Evolutionary conservation across 1,140 invertebrate species (phyloP).

Genomic region (Zaprionus camerounensis): DNA sequence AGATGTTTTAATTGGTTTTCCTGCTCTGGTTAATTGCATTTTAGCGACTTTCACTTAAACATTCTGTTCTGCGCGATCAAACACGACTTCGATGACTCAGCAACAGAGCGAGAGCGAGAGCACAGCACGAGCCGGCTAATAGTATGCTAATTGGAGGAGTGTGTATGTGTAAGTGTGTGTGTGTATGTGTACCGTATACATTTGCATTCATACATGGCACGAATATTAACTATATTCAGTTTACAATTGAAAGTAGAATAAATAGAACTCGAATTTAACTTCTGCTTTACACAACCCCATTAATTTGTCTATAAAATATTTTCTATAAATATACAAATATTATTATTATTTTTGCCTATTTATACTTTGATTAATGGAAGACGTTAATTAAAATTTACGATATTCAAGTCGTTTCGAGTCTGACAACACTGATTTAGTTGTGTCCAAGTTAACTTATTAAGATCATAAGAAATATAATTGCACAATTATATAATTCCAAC

Average conservation of each 20-base stretch:
- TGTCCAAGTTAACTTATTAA: no score
- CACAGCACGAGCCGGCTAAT: conserved; percentile 4
- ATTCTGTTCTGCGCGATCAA: conserved; percentile 1
- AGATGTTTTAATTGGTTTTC: conserved; percentile 15
- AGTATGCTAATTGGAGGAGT: conserved; percentile 10
- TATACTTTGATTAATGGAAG: no score
- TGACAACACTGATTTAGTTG: no score
- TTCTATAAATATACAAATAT: no score
- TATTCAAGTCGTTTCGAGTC: neutral
- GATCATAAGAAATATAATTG: no score
- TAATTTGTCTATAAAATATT: no score
- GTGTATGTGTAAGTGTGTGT: neutral
- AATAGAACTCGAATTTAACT: no score
- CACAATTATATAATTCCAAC: no score
- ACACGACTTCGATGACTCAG: neutral
- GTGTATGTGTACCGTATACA: neutral
- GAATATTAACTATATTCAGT: neutral
- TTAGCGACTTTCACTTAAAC: conserved; percentile 18
- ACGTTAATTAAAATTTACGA: neutral
- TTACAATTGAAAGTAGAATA: neutral
- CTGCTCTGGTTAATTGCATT: conserved; percentile 9
- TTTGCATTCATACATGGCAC: neutral
- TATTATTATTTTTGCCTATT: no score
- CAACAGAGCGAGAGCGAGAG: neutral
- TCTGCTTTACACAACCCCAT: neutral